Evolutionary conservation across 2,797 vertebrate species (phyloP).

Genomic region (Sebastes cheni): DNA sequence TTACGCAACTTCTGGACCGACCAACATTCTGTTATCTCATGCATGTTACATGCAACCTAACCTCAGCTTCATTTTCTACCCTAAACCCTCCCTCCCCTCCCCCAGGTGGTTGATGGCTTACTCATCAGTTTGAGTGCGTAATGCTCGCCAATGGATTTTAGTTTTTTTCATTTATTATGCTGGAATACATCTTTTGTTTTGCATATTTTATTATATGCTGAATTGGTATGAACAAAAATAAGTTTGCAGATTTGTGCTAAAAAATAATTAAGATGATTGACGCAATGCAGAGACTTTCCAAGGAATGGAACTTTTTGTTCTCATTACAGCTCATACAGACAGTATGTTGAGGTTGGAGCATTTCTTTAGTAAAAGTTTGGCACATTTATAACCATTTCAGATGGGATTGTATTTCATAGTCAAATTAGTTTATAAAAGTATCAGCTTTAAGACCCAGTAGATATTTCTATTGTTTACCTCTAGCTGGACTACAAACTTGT

Average conservation of each 20-base stretch:
- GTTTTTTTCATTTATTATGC: conserved; percentile 35
- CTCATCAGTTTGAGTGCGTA: not conserved
- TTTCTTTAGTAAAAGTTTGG: not conserved
- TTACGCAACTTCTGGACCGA: not conserved
- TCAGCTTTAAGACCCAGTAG: not conserved
- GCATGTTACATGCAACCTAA: conserved; percentile 20
- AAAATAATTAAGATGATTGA: not conserved
- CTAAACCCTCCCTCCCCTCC: not conserved
- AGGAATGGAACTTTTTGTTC: not conserved
- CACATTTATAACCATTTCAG: not conserved
- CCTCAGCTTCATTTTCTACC: not conserved
- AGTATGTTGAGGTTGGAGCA: not conserved
- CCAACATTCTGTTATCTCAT: conserved; percentile 8
- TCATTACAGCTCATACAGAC: not conserved
- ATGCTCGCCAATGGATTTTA: not conserved
- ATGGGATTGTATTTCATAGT: not conserved
- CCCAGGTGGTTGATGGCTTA: not conserved
- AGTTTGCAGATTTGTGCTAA: not conserved
- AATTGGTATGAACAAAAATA: not conserved
- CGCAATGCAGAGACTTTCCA: not conserved
- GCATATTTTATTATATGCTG: not conserved
- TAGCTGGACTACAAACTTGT: not conserved
- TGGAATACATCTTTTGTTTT: conserved; percentile 18
- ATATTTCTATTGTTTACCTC: not conserved
- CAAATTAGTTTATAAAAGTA: not conserved